Evolutionary conservation across 2,797 vertebrate genomes (phyloP).

Genomic region (Arvicola amphibius): DNA sequence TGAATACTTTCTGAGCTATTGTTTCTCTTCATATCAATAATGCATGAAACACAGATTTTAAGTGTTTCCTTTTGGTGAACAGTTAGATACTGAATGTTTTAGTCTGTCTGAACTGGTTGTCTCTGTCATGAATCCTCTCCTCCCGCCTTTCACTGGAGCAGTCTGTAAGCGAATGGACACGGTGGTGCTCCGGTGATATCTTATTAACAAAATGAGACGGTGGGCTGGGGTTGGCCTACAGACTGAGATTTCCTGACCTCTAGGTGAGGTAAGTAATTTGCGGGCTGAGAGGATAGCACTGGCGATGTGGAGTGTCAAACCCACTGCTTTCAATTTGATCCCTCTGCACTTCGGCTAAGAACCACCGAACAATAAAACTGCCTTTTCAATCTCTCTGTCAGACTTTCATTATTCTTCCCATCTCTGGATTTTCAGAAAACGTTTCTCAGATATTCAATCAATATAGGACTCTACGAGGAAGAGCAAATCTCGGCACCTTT

Average conservation of each 20-base stretch:
- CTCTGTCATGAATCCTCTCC: neutral
- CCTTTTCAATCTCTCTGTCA: neutral
- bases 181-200: neutral
- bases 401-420: constrained; percentile 32
- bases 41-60: neutral
- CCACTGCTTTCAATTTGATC: constrained; percentile 19
- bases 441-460: neutral
- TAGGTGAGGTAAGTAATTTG: constrained; percentile 60
- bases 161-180: neutral
- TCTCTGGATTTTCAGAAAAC: neutral
- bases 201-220: constrained; percentile 14
- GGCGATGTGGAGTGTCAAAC: neutral
- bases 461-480: neutral
- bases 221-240: neutral
- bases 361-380: neutral
- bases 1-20: neutral
- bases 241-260: constrained; percentile 6
- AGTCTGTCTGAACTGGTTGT: neutral
- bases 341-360: neutral
- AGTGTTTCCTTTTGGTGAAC: constrained; percentile 17
- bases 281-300: neutral
- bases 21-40: constrained; percentile 23
- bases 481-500: neutral
- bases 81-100: neutral
- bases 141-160: neutral